A percentile compares a stretch with the other conserved stretches of the same genome.
These are phyloP conservation scores for Arenaria interpres DNA, from an alignment of 2,113 vertebrate genomes.

Conservation along the genomic window DNA sequence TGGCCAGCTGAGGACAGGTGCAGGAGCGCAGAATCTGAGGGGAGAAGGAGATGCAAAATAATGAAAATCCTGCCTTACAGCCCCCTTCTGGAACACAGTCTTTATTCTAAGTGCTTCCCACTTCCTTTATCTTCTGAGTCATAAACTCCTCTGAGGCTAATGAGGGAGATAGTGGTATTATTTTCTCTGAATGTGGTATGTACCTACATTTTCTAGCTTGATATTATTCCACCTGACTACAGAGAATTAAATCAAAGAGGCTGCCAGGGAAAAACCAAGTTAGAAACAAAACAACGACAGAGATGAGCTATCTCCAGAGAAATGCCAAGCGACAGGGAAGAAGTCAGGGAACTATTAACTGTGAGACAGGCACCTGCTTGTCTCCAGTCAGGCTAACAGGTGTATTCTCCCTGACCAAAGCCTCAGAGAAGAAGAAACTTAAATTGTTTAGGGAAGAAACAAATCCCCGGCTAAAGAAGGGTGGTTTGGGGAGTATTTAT, in stretches of 20 bases:
- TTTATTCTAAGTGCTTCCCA: neutral
- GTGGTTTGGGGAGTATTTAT: neutral
- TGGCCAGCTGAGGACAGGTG: neutral
- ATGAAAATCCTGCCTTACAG: neutral
- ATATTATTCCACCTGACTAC: neutral
- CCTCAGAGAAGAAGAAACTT: neutral
- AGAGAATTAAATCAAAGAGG: constrained; percentile 31
- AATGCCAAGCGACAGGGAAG: neutral
- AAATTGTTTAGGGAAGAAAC: neutral
- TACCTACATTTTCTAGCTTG: constrained; percentile 20
- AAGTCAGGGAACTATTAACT: neutral
- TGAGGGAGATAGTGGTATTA: neutral
- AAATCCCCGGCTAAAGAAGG: neutral
- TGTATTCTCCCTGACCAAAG: neutral
- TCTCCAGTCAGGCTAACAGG: neutral
- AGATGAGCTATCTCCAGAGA: constrained; percentile 8
- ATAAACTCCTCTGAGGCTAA: constrained; percentile 16
- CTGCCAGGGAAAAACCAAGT: neutral
- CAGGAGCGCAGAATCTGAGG: neutral
- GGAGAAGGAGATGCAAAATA: neutral
- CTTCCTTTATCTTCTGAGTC: constrained; percentile 6
- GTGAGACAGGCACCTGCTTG: neutral
- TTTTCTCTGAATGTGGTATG: neutral
- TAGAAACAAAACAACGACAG: neutral
- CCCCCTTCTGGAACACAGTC: neutral